These are phyloP conservation scores for Epinephelus lanceolatus DNA, from an alignment of 2,113 vertebrate species.

Conservation along the genomic window DNA sequence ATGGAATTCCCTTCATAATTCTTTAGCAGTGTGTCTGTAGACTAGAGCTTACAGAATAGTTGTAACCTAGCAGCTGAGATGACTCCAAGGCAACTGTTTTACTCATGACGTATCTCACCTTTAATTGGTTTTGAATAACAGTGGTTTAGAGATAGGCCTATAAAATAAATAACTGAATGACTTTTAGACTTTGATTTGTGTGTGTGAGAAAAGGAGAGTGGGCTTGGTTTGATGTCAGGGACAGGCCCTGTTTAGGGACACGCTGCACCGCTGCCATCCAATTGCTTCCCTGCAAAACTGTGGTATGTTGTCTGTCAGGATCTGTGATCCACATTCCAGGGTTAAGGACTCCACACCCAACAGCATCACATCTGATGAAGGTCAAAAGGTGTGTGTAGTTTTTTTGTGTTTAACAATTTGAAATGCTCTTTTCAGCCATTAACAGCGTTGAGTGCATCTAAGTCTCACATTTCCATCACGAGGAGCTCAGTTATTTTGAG, in stretches of 20 bases:
- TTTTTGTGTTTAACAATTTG: too few species aligned
- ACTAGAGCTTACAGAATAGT: not conserved
- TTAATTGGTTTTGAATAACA: not conserved
- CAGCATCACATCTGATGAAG: not conserved
- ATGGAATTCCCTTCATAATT: not conserved
- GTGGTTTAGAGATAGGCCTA: not conserved
- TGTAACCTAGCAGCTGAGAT: not conserved
- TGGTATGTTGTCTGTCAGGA: slow-evolving; percentile 66
- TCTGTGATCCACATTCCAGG: slow-evolving; percentile 58
- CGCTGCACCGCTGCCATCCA: not conserved
- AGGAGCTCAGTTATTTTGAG: slow-evolving; percentile 6
- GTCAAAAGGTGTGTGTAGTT: not conserved
- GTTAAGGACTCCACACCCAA: slow-evolving; percentile 24
- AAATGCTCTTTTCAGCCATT: not conserved
- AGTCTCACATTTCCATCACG: not conserved
- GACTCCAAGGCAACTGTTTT: not conserved
- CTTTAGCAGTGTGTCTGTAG: not conserved
- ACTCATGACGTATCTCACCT: not conserved
- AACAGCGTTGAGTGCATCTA: not conserved
- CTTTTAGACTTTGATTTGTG: not conserved
- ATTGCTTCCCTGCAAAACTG: not conserved
- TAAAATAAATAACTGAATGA: not conserved
- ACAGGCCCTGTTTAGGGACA: slow-evolving; percentile 16
- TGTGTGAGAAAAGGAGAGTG: not conserved
- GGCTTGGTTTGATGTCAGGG: slow-evolving; percentile 17